Conservation (phyloP, 2,113 vertebrate species). For the Theristicus caerulescens region DNA sequence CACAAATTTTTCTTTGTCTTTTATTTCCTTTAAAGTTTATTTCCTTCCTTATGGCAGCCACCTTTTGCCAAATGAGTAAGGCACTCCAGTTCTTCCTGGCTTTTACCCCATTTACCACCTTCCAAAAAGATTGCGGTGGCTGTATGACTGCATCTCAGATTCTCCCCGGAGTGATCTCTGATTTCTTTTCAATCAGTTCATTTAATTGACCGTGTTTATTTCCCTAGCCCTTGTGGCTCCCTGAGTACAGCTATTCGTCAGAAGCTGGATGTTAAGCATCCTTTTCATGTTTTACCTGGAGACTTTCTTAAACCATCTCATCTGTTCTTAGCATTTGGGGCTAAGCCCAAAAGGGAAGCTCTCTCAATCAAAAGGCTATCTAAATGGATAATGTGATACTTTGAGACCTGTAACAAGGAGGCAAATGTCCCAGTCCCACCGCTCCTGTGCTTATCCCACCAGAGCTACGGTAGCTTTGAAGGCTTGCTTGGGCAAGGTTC, state of each 20-base stretch:
- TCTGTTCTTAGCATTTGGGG: slow-evolving; percentile 49
- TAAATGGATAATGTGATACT: slow-evolving; percentile 49
- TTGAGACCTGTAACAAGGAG: slow-evolving; percentile 21
- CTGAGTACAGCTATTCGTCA: slow-evolving; percentile 40
- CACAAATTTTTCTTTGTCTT: slow-evolving; percentile 30
- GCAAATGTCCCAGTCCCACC: not conserved
- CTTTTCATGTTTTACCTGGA: slow-evolving; percentile 67
- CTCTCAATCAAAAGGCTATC: slow-evolving; percentile 48
- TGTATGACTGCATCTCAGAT: slow-evolving; percentile 7
- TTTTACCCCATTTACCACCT: slow-evolving; percentile 38
- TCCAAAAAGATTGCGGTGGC: not conserved
- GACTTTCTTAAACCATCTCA: slow-evolving; percentile 58
- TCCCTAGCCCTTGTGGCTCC: slow-evolving; percentile 44
- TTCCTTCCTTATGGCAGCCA: slow-evolving; percentile 30
- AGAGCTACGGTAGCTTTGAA: slow-evolving; percentile 24
- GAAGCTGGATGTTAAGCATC: slow-evolving; percentile 58
- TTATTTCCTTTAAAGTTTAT: slow-evolving; percentile 38
- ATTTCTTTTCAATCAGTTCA: slow-evolving; percentile 65
- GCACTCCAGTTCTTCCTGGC: not conserved
- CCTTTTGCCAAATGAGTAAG: slow-evolving; percentile 8
- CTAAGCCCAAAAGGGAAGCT: slow-evolving; percentile 38
- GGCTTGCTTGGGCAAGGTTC: slow-evolving; percentile 29
- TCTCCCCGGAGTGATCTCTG: not conserved
- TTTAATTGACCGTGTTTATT: slow-evolving; percentile 69
- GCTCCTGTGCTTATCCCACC: not conserved